phyloP scores from a whole-genome alignment of 2,888 invertebrate genomes.

The Orchesellides sinensis region DNA sequence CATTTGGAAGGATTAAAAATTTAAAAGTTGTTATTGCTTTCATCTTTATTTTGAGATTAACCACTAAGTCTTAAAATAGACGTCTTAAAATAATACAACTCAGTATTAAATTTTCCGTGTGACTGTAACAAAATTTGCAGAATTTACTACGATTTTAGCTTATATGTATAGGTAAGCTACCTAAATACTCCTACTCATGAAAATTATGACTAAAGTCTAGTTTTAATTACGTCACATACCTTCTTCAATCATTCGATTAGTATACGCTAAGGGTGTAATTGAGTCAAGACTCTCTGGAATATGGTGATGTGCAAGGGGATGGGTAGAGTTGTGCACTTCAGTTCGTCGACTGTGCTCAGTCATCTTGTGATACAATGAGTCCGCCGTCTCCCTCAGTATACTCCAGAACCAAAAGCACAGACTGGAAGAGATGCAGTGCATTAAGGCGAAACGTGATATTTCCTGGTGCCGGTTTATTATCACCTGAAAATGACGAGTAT shows the following conservation, averaged over 20 bases:
- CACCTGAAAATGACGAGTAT: conserved; percentile 78
- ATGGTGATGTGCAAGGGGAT: conserved; percentile 61
- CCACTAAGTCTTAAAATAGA: too few relatives aligned
- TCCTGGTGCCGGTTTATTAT: conserved; percentile 81
- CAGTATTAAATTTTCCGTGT: too few relatives aligned
- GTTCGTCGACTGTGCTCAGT: conserved; percentile 68
- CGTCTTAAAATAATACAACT: too few relatives aligned
- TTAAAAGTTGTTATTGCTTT: too few relatives aligned
- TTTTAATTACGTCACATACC: conserved; percentile 25
- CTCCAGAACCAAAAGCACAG: conserved; percentile 89
- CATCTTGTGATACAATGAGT: conserved; percentile 79
- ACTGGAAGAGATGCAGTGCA: conserved; percentile 89
- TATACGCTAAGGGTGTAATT: conserved; percentile 59
- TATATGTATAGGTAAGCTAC: too few relatives aligned
- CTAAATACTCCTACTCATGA: neutral
- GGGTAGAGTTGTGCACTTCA: conserved; percentile 53
- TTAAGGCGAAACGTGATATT: conserved; percentile 84
- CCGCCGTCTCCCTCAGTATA: conserved; percentile 85
- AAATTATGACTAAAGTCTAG: neutral
- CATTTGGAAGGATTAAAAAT: neutral
- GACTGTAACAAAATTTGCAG: too few relatives aligned
- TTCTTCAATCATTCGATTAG: conserved; percentile 67
- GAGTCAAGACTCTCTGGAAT: conserved; percentile 63
- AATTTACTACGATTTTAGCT: too few relatives aligned
- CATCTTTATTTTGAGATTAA: too few relatives aligned